Conservation (phyloP, 1,140 invertebrate species). For the Neotoxoptera formosana region DNA sequence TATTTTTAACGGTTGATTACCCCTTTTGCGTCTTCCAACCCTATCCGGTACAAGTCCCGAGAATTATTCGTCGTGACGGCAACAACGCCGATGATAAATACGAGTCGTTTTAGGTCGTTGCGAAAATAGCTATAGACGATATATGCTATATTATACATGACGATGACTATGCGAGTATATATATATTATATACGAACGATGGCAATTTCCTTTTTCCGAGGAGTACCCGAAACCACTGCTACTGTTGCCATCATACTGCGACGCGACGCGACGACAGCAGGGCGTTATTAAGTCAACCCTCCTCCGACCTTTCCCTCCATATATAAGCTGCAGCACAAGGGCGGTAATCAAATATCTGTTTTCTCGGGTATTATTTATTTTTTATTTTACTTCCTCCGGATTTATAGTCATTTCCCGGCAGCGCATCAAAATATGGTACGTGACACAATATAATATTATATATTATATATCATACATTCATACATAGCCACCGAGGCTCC, state of each 20-base stretch:
- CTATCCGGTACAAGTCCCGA: background rate
- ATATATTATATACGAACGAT: background rate
- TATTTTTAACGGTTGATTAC: background rate
- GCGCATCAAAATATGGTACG: background rate
- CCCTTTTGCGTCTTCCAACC: background rate
- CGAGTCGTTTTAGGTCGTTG: background rate
- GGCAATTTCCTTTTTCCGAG: constrained; percentile 41
- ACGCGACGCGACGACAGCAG: background rate
- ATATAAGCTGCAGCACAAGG: background rate
- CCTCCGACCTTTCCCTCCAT: background rate
- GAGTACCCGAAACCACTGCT: background rate
- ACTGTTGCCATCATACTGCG: background rate
- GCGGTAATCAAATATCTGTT: background rate
- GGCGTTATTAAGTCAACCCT: background rate
- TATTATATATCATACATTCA: background rate
- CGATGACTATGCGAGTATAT: background rate
- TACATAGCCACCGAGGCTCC: background rate
- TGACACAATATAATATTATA: constrained; percentile 26
- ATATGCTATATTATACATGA: background rate
- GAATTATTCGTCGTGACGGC: constrained; percentile 22
- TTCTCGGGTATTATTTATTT: background rate
- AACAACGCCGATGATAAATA: constrained; percentile 26
- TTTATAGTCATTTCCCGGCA: background rate
- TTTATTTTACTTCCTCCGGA: constrained; percentile 30
- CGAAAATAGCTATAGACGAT: background rate